A percentile compares a stretch with the other conserved stretches of the same genome.
These are phyloP conservation scores for Halesus radiatus DNA, from an alignment of 1,140 invertebrate genomes.

Conservation along the genomic window DNA sequence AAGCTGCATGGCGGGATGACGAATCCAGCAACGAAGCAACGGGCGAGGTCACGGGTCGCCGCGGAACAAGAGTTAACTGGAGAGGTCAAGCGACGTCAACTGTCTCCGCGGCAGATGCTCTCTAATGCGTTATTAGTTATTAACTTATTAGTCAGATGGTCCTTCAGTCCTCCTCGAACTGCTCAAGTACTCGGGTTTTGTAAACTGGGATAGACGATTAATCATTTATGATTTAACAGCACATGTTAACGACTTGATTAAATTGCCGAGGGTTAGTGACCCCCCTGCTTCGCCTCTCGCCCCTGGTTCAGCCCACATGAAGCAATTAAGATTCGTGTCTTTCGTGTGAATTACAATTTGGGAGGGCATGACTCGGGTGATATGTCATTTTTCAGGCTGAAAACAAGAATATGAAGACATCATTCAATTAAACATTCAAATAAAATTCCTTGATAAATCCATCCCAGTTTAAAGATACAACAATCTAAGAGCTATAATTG, in stretches of 20 bases:
- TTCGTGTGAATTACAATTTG: no score
- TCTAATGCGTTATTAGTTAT: not conserved
- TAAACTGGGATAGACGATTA: constrained; percentile 29
- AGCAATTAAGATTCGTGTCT: constrained; percentile 15
- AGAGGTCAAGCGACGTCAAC: constrained; percentile 8
- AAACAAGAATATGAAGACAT: no score
- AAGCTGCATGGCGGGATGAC: not conserved
- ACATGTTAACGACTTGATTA: constrained; percentile 28
- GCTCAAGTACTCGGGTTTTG: not conserved
- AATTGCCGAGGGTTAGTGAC: constrained; percentile 8
- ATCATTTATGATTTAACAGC: constrained; percentile 28
- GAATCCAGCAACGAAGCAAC: not conserved
- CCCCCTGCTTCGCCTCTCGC: not conserved
- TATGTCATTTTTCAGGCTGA: no score
- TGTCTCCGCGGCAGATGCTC: not conserved
- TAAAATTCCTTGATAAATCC: no score
- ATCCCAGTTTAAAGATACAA: no score
- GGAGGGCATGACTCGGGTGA: no score
- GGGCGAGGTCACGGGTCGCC: not conserved
- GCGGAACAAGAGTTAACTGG: not conserved
- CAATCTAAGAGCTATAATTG: no score
- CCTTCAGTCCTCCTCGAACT: not conserved
- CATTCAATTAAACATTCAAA: no score
- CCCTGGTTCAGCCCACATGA: constrained; percentile 7
- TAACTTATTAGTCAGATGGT: not conserved